Percentiles rank a stretch among this genome's conserved stretches.
Conservation (phyloP, 2,797 vertebrate genomes). For the Gobionotothen gibberifrons region DNA sequence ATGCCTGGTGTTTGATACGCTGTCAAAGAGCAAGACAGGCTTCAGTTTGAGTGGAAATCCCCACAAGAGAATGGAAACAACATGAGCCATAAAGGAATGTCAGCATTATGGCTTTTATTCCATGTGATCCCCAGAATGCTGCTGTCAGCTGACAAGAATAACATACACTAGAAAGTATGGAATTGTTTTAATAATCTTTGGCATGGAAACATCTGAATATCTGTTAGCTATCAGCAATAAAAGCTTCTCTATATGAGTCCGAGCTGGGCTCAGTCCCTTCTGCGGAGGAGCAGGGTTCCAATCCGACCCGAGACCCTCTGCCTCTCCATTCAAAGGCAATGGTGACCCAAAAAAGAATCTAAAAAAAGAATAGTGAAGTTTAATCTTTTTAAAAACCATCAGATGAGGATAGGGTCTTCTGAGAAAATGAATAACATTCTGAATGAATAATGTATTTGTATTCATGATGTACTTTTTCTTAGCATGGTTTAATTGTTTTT, state of each 20-base stretch:
- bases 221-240: neutral
- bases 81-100: neutral
- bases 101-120: neutral
- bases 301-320: no score
- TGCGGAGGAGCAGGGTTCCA: no score
- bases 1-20: neutral
- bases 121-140: neutral
- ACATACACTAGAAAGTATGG: neutral
- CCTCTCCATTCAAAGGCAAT: no score
- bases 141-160: constrained; percentile 5
- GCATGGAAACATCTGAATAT: neutral
- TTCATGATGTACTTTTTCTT: neutral
- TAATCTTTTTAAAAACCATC: neutral
- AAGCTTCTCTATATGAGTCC: neutral
- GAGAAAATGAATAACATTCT: neutral
- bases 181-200: neutral
- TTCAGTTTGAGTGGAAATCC: neutral
- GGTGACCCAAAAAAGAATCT: no score
- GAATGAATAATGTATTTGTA: neutral
- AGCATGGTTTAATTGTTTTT: neutral
- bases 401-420: neutral
- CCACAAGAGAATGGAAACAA: neutral
- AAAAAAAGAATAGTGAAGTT: neutral
- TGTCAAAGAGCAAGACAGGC: neutral
- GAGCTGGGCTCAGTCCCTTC: no score